A percentile compares a stretch with the other conserved stretches of the same genome.
These are phyloP conservation scores for Diaperis boleti DNA, from an alignment of 2,888 invertebrate genomes.

Conservation along the genomic window DNA sequence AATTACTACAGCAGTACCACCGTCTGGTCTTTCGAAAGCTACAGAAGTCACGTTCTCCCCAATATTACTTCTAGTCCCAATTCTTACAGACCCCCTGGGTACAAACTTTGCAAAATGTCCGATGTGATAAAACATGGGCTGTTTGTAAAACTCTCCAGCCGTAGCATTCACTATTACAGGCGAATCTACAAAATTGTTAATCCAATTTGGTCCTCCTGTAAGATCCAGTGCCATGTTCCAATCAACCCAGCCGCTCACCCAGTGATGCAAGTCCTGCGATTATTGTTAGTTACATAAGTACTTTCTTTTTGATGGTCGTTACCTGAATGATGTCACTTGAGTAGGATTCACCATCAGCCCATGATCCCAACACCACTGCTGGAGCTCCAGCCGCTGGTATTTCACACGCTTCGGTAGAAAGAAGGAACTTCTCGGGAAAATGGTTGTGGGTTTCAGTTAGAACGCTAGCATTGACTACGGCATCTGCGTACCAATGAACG, in stretches of 20 bases:
- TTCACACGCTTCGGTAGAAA: slow-evolving; percentile 81
- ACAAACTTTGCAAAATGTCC: slow-evolving; percentile 82
- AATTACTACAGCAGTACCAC: slow-evolving; percentile 65
- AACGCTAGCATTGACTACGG: slow-evolving; percentile 69
- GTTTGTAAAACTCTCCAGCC: slow-evolving; percentile 84
- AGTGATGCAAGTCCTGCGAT: slow-evolving; percentile 81
- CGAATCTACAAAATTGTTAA: slow-evolving; percentile 82
- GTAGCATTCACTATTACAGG: slow-evolving; percentile 77
- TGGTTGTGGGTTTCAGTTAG: slow-evolving; percentile 69
- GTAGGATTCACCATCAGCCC: slow-evolving; percentile 69
- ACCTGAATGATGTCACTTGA: slow-evolving; percentile 73
- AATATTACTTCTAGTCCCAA: no score
- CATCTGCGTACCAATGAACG: slow-evolving; percentile 87
- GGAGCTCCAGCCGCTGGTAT: not conserved
- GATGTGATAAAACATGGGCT: slow-evolving; percentile 88
- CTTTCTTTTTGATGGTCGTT: no score
- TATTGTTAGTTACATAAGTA: no score
- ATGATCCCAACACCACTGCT: slow-evolving; percentile 68
- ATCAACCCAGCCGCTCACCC: slow-evolving; percentile 87
- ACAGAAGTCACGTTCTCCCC: slow-evolving; percentile 61
- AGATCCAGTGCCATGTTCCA: slow-evolving; percentile 88
- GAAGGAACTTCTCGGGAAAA: slow-evolving; percentile 54
- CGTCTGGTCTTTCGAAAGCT: slow-evolving; percentile 70
- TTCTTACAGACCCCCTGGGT: slow-evolving; percentile 71
- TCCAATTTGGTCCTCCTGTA: slow-evolving; percentile 86